Base-by-base conservation (phyloP, 2,113 vertebrate genomes). In the Chascanopsetta lugubris region DNA sequence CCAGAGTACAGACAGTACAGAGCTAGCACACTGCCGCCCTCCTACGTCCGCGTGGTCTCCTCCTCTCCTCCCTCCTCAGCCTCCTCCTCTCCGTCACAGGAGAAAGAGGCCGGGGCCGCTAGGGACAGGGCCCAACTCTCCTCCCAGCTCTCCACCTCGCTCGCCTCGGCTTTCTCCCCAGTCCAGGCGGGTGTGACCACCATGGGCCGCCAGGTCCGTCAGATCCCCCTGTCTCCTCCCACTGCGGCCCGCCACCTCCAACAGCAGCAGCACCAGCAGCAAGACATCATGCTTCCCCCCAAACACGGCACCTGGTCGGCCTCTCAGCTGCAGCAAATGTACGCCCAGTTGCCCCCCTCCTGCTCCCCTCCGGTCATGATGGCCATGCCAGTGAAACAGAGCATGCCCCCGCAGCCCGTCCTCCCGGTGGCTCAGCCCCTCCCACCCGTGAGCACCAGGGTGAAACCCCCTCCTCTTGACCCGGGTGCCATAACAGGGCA, bases 141-240 rank as follows among this genome's bases (percentile, higher is more conserved):
- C 77, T 94, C 93, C 0, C 94, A 96, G 90, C 92, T 94, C 73
- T 93, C 91, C 32, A 86, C 80, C 27, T 90, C 90, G 43, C 84
- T 92, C 0, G 84, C 87, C 79, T 95, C 93, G 3, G 92, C 93
- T 56, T 93, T 93, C 82, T 90, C 92, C 88, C 91, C 94, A 1
- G 88, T 93, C 78, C 93, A 93, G 85, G 80, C 89, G 18, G 92
- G 91, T 49, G 72, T 65, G 73, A 84, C 84, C 80, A 89, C 91
- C 8, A 10, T 83, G 74, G 79, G 68, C 48, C 88, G 91, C 54
- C 91, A 91, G 81, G 86, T 92, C 89, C 92, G 91, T 49, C 91
- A 82, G 75, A 93, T 94, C 73, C 94, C 94, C 0, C 85, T 95
- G 36, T 96, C 95, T 61, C 93, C 93, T 18, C 92, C 92, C 43